Percentiles rank a stretch among this genome's conserved stretches.
Conservation (phyloP, 2,113 vertebrate species). For the Zapus hudsonius region DNA sequence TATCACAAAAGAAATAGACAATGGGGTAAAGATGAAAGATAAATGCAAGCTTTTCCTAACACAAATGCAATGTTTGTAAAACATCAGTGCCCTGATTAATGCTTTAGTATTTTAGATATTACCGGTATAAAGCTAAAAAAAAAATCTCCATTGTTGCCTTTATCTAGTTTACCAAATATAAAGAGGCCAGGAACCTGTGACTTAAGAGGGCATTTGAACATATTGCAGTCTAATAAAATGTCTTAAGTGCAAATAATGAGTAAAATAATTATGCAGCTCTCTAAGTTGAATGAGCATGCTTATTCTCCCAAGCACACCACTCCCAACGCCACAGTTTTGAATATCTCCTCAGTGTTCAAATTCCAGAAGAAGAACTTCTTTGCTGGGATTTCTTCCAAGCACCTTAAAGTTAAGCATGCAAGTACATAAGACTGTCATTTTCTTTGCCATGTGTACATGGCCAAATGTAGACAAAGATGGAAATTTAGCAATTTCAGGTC, state of each 20-base stretch:
- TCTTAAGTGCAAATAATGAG: neutral
- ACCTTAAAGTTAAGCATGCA: conserved; percentile 32
- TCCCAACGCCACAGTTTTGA: neutral
- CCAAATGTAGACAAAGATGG: conserved; percentile 34
- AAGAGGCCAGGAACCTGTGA: neutral
- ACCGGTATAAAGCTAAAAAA: conserved; percentile 11
- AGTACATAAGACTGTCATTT: neutral
- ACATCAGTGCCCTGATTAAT: neutral
- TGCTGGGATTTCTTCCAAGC: conserved; percentile 19
- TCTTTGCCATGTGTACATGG: neutral
- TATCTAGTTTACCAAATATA: neutral
- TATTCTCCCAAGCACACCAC: neutral
- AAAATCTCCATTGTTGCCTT: conserved; percentile 1
- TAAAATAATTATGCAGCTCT: neutral
- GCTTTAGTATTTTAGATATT: conserved; percentile 21
- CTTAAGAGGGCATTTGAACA: conserved; percentile 11
- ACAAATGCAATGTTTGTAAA: conserved; percentile 50
- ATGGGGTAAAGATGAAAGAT: conserved; percentile 39
- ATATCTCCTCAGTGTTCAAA: neutral
- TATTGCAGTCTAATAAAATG: neutral
- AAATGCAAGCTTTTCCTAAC: conserved; percentile 45
- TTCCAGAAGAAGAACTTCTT: neutral
- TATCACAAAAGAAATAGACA: conserved; percentile 49
- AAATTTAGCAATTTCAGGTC: conserved; percentile 16
- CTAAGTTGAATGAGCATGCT: neutral